Percentiles rank a stretch among this genome's conserved stretches.
phyloP scores from a whole-genome alignment of 2,888 invertebrate genomes.

The Hirtodrosophila confusa region DNA sequence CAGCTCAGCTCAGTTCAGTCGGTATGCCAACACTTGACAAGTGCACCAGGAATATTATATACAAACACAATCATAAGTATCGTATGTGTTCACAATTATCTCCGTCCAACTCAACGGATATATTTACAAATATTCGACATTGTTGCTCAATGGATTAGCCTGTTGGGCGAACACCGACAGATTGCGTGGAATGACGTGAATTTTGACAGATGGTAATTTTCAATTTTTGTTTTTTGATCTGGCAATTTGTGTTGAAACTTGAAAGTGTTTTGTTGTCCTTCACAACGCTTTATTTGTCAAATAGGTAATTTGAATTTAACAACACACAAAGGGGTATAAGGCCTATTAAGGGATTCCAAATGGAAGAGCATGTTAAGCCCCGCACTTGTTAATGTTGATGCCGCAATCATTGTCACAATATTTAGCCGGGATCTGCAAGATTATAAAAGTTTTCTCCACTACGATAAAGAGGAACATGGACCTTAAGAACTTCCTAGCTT shows the following conservation, averaged over 20 bases:
- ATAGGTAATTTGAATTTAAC: constrained; percentile 75
- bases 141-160: constrained; percentile 57
- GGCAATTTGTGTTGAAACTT: constrained; percentile 70
- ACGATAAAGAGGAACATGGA: too few species aligned
- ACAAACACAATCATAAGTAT: constrained; percentile 59
- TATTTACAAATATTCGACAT: constrained; percentile 46
- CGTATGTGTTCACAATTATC: constrained; percentile 54
- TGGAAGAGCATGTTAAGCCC: constrained; percentile 51
- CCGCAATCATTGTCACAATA: constrained; percentile 79
- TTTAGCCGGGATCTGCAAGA: constrained; percentile 62
- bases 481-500: not conserved
- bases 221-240: constrained; percentile 81
- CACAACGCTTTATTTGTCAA: constrained; percentile 62
- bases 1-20: constrained; percentile 11
- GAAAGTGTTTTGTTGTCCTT: constrained; percentile 77
- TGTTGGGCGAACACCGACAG: constrained; percentile 45
- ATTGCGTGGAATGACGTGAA: constrained; percentile 73
- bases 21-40: constrained; percentile 78
- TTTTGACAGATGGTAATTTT: constrained; percentile 83
- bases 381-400: constrained; percentile 58
- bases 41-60: constrained; percentile 59
- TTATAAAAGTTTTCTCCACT: not conserved
- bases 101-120: constrained; percentile 29
- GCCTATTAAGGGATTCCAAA: constrained; percentile 52
- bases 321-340: constrained; percentile 41